phyloP scores from a whole-genome alignment of 1,140 invertebrate species.

The Lucilia cuprina region DNA sequence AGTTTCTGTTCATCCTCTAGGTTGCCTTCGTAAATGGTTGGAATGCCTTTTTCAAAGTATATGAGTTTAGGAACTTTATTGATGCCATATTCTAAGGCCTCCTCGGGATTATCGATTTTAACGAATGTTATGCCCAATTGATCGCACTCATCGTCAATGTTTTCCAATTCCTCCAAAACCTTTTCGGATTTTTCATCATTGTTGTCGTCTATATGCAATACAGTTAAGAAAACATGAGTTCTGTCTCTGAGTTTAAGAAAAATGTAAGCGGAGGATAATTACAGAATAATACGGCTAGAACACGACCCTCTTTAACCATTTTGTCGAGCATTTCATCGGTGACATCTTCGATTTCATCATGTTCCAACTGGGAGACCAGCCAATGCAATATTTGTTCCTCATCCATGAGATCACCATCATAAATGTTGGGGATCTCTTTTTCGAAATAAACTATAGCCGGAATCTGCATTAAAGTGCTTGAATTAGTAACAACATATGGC shows the following conservation, averaged over 20 bases:
- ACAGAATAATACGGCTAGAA: constrained; percentile 92
- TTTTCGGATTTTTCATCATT: constrained; percentile 87
- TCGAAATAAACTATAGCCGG: constrained; percentile 93
- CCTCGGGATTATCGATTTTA: constrained; percentile 89
- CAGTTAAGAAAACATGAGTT: neutral
- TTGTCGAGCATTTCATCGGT: constrained; percentile 93
- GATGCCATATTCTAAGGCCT: constrained; percentile 90
- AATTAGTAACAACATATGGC: constrained; percentile 22
- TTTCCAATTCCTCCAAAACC: constrained; percentile 88
- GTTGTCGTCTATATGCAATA: constrained; percentile 78
- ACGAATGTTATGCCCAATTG: constrained; percentile 86
- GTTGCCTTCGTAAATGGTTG: constrained; percentile 87
- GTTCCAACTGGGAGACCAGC: constrained; percentile 84
- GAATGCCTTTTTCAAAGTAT: constrained; percentile 92
- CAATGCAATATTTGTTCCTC: constrained; percentile 91
- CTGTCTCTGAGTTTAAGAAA: constrained; percentile 35
- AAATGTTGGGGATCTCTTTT: constrained; percentile 90
- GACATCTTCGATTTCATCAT: constrained; percentile 94
- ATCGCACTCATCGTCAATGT: constrained; percentile 95
- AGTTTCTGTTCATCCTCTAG: constrained; percentile 91
- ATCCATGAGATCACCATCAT: constrained; percentile 89
- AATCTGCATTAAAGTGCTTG: constrained; percentile 45
- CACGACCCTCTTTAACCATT: constrained; percentile 86
- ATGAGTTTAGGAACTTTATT: constrained; percentile 84
- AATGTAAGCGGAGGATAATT: constrained; percentile 57